Evolutionary conservation across 2,888 invertebrate genomes (phyloP), one percentile per base, ranked within the genome.

Genomic region (Orgyia antiqua): DNA sequence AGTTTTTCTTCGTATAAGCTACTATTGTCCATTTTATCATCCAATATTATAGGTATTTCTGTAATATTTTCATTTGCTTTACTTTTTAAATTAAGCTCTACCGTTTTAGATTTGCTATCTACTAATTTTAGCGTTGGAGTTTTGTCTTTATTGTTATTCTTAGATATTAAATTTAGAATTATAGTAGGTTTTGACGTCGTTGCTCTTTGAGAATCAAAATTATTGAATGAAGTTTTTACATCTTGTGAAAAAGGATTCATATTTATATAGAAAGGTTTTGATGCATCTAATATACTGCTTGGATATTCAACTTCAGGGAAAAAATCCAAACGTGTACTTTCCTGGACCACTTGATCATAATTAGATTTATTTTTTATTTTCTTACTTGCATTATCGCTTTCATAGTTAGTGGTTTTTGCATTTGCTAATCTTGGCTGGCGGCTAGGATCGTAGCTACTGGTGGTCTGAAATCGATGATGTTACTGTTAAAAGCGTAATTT

Each of bases 201-300:
- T 1, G 32, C 29, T 7, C 13, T 24, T 12, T 35, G 42, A 20
- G 37, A 18, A 4, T 13, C 20, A 5, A 55, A 30, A 9, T 36
- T 29, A 29, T 51, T 64, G 28, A 67, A 70, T 17, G 54, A 51
- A 2, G 54, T 31, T 44, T 63, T 62, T 0, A 75, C 70, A 11
- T 77, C 72, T 10, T 60, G 44, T 11, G 67, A 45, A 45, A 78
- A 79, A 4, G 72, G 59, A 17, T 45, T 65, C 10, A 51, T 32
- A 32, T 48, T 61, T n/a, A 54, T 59, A 40, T 65, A 78, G 42
- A 64, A 77, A 8, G 73, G 76, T 36, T 62, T 63, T 2, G 53
- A 43, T n/a, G 62, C 39, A 8, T 75, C 74, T 31, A 68, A 37
- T 23, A 69, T 49, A 36, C 56, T 59, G 11, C 45, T 48, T 9